These are phyloP conservation scores for Drosophila imparisetae DNA, from an alignment of 2,888 invertebrate genomes.

Conservation along the genomic window DNA sequence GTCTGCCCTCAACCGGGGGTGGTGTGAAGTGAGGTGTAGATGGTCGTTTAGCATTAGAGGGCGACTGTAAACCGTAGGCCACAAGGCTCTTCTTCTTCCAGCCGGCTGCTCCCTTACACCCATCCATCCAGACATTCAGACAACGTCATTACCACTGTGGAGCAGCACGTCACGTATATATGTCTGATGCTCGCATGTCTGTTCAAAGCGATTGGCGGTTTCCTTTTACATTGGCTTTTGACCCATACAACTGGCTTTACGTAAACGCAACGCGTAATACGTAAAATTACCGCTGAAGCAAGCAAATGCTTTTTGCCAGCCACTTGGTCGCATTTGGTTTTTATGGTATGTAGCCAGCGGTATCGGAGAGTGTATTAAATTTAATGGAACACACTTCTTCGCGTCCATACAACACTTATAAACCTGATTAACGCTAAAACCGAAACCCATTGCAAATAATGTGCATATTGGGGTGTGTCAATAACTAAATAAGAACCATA, in stretches of 20 bases:
- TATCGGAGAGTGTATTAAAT: constrained; percentile 47
- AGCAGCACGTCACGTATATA: constrained; percentile 56
- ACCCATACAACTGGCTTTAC: constrained; percentile 44
- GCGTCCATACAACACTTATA: constrained; percentile 44
- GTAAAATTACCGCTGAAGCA: constrained; percentile 43
- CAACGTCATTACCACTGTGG: constrained; percentile 70
- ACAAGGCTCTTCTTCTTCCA: constrained; percentile 25
- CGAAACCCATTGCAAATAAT: constrained; percentile 41
- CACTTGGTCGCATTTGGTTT: constrained; percentile 64
- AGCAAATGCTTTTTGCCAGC: constrained; percentile 55
- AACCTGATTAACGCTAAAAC: constrained; percentile 46
- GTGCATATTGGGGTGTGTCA: constrained; percentile 18
- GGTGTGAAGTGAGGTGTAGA: constrained; percentile 3
- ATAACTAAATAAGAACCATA: constrained; percentile 24
- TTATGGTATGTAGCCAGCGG: constrained; percentile 41
- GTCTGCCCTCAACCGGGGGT: constrained; percentile 16
- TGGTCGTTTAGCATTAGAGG: constrained; percentile 39
- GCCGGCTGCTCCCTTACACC: neutral
- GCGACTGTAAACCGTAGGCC: constrained; percentile 52
- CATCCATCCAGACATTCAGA: constrained; percentile 12
- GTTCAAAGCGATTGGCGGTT: constrained; percentile 57
- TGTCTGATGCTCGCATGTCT: constrained; percentile 59
- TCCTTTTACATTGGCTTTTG: constrained; percentile 58
- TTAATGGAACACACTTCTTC: constrained; percentile 40
- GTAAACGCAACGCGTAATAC: constrained; percentile 43